Percentiles rank a stretch among this genome's conserved stretches.
Evolutionary conservation across 2,888 invertebrate species (phyloP).

Genomic region (Ophioninae sp.): DNA sequence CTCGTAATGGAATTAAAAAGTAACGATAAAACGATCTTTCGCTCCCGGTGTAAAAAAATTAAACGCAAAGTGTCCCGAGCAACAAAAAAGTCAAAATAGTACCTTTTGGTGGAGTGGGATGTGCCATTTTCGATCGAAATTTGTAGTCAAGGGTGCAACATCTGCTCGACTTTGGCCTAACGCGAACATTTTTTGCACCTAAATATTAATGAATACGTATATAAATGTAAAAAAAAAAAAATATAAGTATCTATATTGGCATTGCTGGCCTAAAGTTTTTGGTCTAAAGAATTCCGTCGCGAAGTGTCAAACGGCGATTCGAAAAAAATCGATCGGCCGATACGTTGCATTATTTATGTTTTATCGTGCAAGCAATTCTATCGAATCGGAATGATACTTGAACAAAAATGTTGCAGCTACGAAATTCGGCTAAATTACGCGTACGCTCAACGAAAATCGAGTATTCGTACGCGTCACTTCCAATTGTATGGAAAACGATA

Average conservation of each 20-base stretch:
- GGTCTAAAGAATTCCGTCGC: constrained; percentile 69
- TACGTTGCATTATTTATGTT: constrained; percentile 57
- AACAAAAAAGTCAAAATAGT: constrained; percentile 56
- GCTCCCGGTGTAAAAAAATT: constrained; percentile 46
- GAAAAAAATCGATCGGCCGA: constrained; percentile 57
- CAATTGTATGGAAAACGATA: constrained; percentile 18
- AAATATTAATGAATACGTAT: constrained; percentile 39
- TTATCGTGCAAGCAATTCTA: constrained; percentile 55
- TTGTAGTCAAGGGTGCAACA: constrained; percentile 62
- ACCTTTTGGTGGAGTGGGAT: constrained; percentile 52
- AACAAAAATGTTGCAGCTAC: constrained; percentile 37
- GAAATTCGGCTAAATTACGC: constrained; percentile 35
- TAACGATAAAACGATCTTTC: constrained; percentile 54
- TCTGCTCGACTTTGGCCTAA: constrained; percentile 70
- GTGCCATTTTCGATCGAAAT: constrained; percentile 64
- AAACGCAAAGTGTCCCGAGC: constrained; percentile 46
- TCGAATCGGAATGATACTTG: constrained; percentile 62
- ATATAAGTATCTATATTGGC: constrained; percentile 60
- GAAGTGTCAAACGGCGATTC: constrained; percentile 42
- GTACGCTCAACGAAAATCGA: background rate
- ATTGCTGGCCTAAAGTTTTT: constrained; percentile 66
- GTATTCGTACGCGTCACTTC: background rate
- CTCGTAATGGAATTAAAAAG: constrained; percentile 27
- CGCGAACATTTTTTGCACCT: constrained; percentile 61
- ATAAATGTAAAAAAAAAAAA: constrained; percentile 59